These are phyloP conservation scores for Pelvicachromis taeniatus DNA, from an alignment of 2,113 vertebrate species.

Conservation along the genomic window DNA sequence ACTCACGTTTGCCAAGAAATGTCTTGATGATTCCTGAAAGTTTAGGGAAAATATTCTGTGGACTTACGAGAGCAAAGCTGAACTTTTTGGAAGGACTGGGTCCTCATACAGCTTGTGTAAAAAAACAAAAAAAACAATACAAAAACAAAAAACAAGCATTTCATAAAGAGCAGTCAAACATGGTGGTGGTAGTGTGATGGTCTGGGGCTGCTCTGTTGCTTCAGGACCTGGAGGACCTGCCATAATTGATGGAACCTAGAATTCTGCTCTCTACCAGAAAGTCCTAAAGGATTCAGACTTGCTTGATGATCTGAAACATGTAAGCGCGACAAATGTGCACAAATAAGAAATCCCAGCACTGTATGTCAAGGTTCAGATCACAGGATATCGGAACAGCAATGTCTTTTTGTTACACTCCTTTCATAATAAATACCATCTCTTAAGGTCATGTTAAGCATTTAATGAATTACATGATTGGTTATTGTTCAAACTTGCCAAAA, in stretches of 20 bases:
- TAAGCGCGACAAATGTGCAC: not conserved
- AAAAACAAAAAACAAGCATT: too few species aligned
- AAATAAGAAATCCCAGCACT: not conserved
- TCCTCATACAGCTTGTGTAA: too few species aligned
- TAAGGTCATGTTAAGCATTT: not conserved
- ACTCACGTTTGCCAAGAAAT: too few species aligned
- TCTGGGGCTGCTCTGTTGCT: not conserved
- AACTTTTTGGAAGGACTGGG: not conserved
- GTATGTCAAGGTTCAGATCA: not conserved
- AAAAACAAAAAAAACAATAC: too few species aligned
- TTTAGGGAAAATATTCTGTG: too few species aligned
- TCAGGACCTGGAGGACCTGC: not conserved
- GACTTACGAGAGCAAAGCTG: not conserved
- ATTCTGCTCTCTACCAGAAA: not conserved
- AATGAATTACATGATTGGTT: not conserved
- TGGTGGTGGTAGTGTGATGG: not conserved
- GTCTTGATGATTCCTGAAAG: too few species aligned
- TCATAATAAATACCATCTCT: not conserved
- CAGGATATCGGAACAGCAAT: not conserved
- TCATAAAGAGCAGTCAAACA: not conserved
- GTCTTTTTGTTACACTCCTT: not conserved
- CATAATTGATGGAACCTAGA: not conserved
- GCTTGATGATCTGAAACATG: not conserved
- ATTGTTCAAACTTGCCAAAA: not conserved
- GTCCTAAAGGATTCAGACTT: not conserved